These are phyloP conservation scores for Tipula unca DNA, from an alignment of 2,888 invertebrate genomes.

Conservation along the genomic window DNA sequence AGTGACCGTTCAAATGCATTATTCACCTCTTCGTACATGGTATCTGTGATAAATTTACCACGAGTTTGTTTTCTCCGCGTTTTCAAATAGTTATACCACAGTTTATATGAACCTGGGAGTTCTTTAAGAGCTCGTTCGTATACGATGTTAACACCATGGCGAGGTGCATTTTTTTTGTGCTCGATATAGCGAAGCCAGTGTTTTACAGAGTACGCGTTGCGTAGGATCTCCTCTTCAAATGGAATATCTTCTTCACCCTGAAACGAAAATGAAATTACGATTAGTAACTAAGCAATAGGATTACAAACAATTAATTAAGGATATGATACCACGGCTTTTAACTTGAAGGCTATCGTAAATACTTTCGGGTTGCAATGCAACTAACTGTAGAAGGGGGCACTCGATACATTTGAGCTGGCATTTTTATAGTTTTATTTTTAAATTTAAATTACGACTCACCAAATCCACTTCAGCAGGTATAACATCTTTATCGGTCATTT, in stretches of 20 bases:
- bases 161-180: conserved; percentile 80
- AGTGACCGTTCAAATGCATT: conserved; percentile 94
- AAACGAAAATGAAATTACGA: conserved; percentile 29
- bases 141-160: conserved; percentile 76
- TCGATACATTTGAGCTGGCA: no score
- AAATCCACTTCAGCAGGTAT: neutral
- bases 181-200: conserved; percentile 98
- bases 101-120: conserved; percentile 94
- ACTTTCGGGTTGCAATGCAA: no score
- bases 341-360: no score
- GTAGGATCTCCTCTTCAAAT: conserved; percentile 95
- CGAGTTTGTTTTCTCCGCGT: conserved; percentile 76
- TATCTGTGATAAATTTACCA: conserved; percentile 73
- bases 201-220: conserved; percentile 96
- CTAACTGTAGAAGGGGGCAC: no score
- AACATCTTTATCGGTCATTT: neutral
- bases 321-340: no score
- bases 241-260: conserved; percentile 92
- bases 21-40: conserved; percentile 85
- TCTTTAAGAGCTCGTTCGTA: conserved; percentile 95
- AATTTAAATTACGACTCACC: neutral
- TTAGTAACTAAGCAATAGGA: neutral
- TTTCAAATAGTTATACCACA: conserved; percentile 94
- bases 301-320: no score
- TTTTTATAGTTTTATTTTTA: no score